Evolutionary conservation across 2,888 invertebrate genomes (phyloP), one percentile per base, ranked within the genome.

Genomic region (Oligia latruncula): DNA sequence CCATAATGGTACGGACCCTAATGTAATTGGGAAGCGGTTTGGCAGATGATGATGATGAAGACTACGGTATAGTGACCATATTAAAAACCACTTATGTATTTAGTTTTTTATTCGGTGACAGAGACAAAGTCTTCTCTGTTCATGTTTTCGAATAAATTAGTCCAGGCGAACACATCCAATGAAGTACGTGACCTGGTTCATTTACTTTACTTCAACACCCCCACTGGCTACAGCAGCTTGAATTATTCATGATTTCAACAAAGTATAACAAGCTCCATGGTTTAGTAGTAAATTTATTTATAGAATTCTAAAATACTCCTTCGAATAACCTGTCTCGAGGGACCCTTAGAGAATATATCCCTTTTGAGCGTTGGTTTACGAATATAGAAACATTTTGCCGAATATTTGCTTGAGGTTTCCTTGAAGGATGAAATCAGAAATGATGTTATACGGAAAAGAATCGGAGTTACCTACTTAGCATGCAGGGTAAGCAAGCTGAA

Each of bases 191-290:
- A 43, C 49, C 49, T 13, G 1, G n/a, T 70, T 49, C 5, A 46
- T 17, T 43, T 9, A 13, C 49, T 43, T 23, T 4, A 20, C 9
- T 17, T 46, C 5, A 17, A 20, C 13, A 76, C 75, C 11, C 46
- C 8, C 4, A 17, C 17, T 29, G 29, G 9, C 9, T 20, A 49
- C 3, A 52, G 20, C 17, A n/a, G 13, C 1, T 46, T 75, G 52
- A 75, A 82, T 79, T 46, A 79, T 79, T 79, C 83, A 82, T 82
- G 46, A 64, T 11, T 9, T 20, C 49, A 29, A 40, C 49, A 46
- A 46, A 58, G 4, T 67, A 40, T 20, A n/a, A 29, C 3, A 73
- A 40, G 8, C 13, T 9, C 20, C 5, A 17, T 9, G 20, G 35
- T 82, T 64, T 49, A 23, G 8, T 1, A 17, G 29, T 58, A 17